Evolutionary conservation across 2,888 invertebrate species (phyloP), one percentile per base, ranked within the genome.

Genomic region (Mythimna loreyi): DNA sequence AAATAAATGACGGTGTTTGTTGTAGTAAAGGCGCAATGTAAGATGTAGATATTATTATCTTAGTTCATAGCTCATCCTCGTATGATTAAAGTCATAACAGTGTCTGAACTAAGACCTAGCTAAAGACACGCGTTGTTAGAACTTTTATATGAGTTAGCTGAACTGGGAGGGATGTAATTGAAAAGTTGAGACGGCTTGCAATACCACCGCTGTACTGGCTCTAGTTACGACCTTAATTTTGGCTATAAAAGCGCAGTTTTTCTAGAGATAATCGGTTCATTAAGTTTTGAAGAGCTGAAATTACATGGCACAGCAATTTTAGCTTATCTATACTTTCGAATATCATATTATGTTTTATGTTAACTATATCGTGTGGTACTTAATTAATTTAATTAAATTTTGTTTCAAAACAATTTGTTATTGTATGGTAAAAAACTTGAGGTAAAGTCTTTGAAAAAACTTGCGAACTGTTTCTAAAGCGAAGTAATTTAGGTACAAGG

Each of bases 101-200:
- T 75, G 80, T 82, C 78, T 81, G 43, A 73, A 82, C 85, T 87
- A 79, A 86, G 85, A 85, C 82, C 84, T 82, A 84, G 86, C 86
- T 85, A 87, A 91, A 90, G 91, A 91, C 91, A 91, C 88, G 87
- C 87, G 91, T 85, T 88, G 89, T 91, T 88, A 87, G 86, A 95
- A 95, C 91, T 95, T 95, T 95, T 94, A 94, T 94, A 93, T 91
- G 93, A 94, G 92, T 94, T 94, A 88, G 91, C 90, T 92, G 88
- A 93, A 93, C 91, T 92, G 85, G 88, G 91, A 90, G 92, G 90
- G 91, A 92, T 94, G 92, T 94, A 94, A 95, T 95, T 95, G 94
- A 93, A 95, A 95, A 94, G 91, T 92, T 86, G 89, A 93, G 92
- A 91, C 89, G 88, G 88, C 86, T 73, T 88, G 89, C 89, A 89